Base-by-base conservation (phyloP, 2,113 vertebrate species). In the Epinephelus fuscoguttatus region DNA sequence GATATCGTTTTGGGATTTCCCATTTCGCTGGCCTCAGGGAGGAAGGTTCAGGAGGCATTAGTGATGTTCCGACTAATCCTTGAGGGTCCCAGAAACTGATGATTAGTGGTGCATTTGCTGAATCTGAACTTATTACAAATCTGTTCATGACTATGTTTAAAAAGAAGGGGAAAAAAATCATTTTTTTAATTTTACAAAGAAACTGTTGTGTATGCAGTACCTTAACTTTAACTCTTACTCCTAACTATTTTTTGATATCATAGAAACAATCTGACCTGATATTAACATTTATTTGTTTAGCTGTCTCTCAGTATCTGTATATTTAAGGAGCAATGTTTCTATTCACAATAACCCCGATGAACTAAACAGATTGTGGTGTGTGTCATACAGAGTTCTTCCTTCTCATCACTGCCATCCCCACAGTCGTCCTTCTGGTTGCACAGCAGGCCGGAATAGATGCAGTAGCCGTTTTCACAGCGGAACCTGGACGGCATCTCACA, bases 391-490 rank as follows among this genome's bases (percentile, higher is more conserved):
- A 93, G 84, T 2, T 91, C 91, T 68, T 94, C 89, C 6, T 78
- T 74, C 77, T 95, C 94, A 4, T 95, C 94, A 9, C 94, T 95
- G 85, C 91, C 81, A 3, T 95, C 94, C 57, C 94, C 94, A 59
- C 94, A 95, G 93, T 95, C 93, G 8, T 94, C 93, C 47, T 90
- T 92, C 77, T 89, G 68, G 79, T 95, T 94, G 86, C 94, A 95
- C 66, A 94, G 59, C 73, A 85, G 71, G n/a, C 93, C 92, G 0
- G 91, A 49, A 77, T 85, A 93, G 81, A 95, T 62, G 0, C 94
- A 95, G 89, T 94, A 94, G 56, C 91, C 87, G 13, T 95, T 95
- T 15, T 70, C 86, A 76, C 94, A 95, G 71, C 93, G 93, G 83
- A 95, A 95, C 81, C 49, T 91, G 45, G 63, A 77, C 0, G 93